Conservation (phyloP, 2,113 vertebrate species). For the Chionis minor region DNA sequence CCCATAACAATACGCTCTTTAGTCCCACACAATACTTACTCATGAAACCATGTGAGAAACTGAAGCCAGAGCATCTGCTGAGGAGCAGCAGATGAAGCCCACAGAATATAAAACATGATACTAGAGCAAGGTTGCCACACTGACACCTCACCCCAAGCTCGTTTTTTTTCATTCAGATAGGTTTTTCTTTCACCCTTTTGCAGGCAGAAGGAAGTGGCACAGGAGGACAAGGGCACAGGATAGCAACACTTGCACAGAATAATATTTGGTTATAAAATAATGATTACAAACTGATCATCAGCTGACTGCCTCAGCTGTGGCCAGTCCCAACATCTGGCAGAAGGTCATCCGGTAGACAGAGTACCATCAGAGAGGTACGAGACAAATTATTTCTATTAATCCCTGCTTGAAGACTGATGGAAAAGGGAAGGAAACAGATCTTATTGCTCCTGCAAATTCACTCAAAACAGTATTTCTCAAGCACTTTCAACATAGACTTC, state of each 20-base stretch:
- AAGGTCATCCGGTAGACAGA: neutral
- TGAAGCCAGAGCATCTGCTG: slow-evolving; percentile 9
- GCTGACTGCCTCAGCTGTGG: neutral
- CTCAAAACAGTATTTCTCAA: neutral
- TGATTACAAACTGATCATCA: neutral
- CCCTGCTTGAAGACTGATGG: neutral
- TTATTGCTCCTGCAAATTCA: neutral
- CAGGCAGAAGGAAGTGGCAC: neutral
- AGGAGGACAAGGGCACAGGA: too few relatives aligned
- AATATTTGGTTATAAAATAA: neutral
- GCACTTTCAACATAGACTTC: neutral
- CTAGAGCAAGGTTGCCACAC: neutral
- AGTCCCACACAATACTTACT: slow-evolving; percentile 12
- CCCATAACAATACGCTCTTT: neutral
- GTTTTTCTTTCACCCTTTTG: neutral
- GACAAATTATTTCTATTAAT: neutral
- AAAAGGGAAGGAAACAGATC: neutral
- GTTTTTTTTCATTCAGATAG: neutral
- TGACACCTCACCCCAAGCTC: neutral
- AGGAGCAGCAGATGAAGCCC: neutral
- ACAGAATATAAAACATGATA: neutral
- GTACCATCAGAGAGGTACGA: neutral
- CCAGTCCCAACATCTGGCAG: neutral
- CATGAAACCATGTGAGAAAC: neutral
- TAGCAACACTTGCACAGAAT: neutral